Percentiles rank a stretch among this genome's conserved stretches.
Conservation (phyloP, 1,140 invertebrate species). For the Anadara kagoshimensis region DNA sequence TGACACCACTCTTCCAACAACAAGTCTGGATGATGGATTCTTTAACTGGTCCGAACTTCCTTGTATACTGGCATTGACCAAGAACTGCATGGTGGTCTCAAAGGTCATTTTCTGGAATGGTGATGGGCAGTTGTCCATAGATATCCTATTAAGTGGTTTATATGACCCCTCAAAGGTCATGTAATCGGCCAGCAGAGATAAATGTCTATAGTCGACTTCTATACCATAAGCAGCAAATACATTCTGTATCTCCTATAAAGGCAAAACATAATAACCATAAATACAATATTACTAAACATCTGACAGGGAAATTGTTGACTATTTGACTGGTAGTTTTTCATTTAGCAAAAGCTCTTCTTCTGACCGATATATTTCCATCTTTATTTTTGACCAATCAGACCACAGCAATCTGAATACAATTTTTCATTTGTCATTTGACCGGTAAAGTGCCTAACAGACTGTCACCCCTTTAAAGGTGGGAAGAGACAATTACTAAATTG, state of each 20-base stretch:
- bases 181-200: slow-evolving; percentile 95
- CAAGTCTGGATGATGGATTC: slow-evolving; percentile 91
- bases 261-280: slow-evolving; percentile 7
- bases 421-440: too few relatives aligned
- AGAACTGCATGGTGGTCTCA: slow-evolving; percentile 92
- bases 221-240: slow-evolving; percentile 98
- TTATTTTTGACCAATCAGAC: too few relatives aligned
- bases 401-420: too few relatives aligned
- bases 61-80: slow-evolving; percentile 85
- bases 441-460: too few relatives aligned
- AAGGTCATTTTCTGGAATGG: slow-evolving; percentile 99
- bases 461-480: too few relatives aligned
- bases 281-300: too few relatives aligned
- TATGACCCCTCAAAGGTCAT: slow-evolving; percentile 97
- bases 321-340: too few relatives aligned
- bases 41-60: slow-evolving; percentile 83
- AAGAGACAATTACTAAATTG: too few relatives aligned
- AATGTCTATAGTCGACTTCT: slow-evolving; percentile 93
- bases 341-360: too few relatives aligned
- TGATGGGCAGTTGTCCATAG: slow-evolving; percentile 90
- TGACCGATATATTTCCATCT: too few relatives aligned
- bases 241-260: slow-evolving; percentile 86
- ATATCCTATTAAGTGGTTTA: slow-evolving; percentile 91
- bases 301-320: too few relatives aligned
- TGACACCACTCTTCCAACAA: slow-evolving; percentile 87